phyloP scores from a whole-genome alignment of 2,888 invertebrate genomes.

The Andrena minutula region DNA sequence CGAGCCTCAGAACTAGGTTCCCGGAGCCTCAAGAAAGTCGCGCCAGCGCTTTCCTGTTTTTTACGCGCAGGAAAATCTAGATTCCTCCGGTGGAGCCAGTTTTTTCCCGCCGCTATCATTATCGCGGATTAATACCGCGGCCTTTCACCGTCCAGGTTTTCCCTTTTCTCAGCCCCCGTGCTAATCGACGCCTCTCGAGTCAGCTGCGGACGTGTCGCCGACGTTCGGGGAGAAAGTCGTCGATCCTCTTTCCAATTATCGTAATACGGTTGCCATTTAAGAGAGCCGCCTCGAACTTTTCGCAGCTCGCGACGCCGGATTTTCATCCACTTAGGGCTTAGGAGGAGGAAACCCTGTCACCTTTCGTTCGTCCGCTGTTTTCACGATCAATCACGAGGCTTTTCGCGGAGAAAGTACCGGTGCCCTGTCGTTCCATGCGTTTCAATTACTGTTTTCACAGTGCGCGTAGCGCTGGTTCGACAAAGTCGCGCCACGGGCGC shows the following conservation, averaged over 20 bases:
- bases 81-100: constrained; percentile 22
- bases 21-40: constrained; percentile 24
- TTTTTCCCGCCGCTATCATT: constrained; percentile 28
- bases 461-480: constrained; percentile 1
- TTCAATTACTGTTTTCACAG: constrained; percentile 50
- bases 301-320: not conserved
- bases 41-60: constrained; percentile 32
- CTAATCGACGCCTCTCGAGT: constrained; percentile 30
- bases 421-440: not conserved
- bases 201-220: constrained; percentile 1
- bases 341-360: not conserved
- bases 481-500: not conserved
- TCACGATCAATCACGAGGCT: constrained; percentile 10
- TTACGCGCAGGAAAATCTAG: constrained; percentile 38
- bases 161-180: constrained; percentile 12
- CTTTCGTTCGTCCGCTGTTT: not conserved
- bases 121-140: constrained; percentile 29
- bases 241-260: constrained; percentile 43
- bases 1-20: not conserved
- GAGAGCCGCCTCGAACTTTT: not conserved
- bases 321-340: not conserved
- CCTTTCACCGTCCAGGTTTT: constrained; percentile 49
- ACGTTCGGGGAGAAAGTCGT: constrained; percentile 45
- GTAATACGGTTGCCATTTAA: constrained; percentile 20
- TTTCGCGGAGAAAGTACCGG: constrained; percentile 53